Evolutionary conservation across 2,888 invertebrate genomes (phyloP).

Genomic region (Ichneumoninae sp.): DNA sequence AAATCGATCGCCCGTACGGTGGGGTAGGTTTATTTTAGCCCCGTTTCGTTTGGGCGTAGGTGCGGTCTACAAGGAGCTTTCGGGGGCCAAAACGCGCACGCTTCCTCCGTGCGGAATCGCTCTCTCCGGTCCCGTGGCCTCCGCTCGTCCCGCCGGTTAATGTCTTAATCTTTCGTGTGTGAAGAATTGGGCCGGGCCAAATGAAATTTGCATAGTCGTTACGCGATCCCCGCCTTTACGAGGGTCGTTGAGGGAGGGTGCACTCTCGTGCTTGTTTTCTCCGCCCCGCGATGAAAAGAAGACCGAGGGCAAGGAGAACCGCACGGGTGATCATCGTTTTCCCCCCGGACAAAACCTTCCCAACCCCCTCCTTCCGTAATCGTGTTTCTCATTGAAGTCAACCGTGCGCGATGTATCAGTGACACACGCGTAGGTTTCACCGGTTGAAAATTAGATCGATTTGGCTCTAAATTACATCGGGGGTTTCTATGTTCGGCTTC

Average conservation of each 20-base stretch:
- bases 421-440: background rate
- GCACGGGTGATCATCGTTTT: constrained; percentile 3
- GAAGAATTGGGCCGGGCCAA: constrained; percentile 78
- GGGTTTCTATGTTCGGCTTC: constrained; percentile 40
- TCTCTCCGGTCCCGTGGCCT: background rate
- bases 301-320: constrained; percentile 36
- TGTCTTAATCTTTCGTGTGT: constrained; percentile 80
- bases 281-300: constrained; percentile 66
- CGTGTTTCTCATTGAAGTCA: background rate
- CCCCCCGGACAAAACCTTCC: background rate
- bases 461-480: constrained; percentile 40
- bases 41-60: background rate
- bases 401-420: background rate
- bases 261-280: constrained; percentile 54
- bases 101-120: background rate
- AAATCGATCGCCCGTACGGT: constrained; percentile 11
- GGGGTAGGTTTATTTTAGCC: background rate
- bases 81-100: background rate
- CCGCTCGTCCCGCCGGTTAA: constrained; percentile 65
- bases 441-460: constrained; percentile 32
- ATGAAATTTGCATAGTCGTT: constrained; percentile 81
- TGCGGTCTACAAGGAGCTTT: background rate
- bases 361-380: background rate
- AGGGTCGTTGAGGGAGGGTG: constrained; percentile 62
- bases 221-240: constrained; percentile 72